Base-by-base conservation (phyloP, 1,140 invertebrate species). In the Platyscapa corneri region DNA sequence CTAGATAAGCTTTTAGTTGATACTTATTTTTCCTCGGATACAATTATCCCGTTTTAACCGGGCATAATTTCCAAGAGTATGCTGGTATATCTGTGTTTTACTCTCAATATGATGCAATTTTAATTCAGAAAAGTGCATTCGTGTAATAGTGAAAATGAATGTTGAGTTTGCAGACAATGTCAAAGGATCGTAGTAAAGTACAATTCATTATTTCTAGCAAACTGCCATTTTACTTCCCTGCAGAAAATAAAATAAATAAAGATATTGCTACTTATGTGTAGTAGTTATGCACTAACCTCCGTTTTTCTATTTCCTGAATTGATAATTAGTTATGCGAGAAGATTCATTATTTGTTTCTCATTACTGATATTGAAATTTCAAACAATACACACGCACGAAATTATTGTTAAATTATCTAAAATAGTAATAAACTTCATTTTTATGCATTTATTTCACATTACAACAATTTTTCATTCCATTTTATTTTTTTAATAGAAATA, bases 171-270 rank as follows among this genome's bases (percentile, higher is more conserved):
- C 46, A 53, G 75, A 53, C 46, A 77, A 53, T 56, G 75, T 77
- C 75, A 34, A 56, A 34, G 46, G 46, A 77, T 77, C 46, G 75
- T 34, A 77, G 7, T 77, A 77, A 77, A 77, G 46, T 77, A 53
- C 75, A 20, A 53, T 77, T 77, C 49, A 30, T 77, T 77, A 77
- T 77, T 49, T 56, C 46, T 56, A 20, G 16, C 27, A 18, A 20
- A 30, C 32, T 49, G 75, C 42, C 56, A 56, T 34, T 20, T 77
- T 56, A 27, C 32, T 56, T 77, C 75, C 20, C 34, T 34, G n/a
- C 12, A 56, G 46, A 23, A 23, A 42, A 77, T 77, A 77, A 77
- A 77, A 3, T 77, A 23, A 56, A 49, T 56, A 32, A 53, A 53
- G 46, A 56, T 77, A 77, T 77, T 77, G 46, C 75, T 77, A 77